These are phyloP conservation scores for Atrina japonica DNA, from an alignment of 2,888 invertebrate species.

Conservation along the genomic window DNA sequence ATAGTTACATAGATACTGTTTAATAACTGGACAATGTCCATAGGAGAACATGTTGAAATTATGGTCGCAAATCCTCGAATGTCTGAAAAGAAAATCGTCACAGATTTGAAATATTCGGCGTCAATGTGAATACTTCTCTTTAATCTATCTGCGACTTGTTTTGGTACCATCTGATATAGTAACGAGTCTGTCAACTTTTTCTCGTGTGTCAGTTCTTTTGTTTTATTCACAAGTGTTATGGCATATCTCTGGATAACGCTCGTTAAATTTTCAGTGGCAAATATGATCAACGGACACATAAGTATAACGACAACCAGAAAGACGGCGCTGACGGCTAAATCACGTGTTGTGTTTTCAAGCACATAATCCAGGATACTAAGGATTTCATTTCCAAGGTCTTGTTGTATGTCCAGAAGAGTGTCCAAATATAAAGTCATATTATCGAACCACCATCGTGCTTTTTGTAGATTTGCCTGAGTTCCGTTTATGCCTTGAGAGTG, in stretches of 20 bases:
- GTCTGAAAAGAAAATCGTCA: slow-evolving; percentile 56
- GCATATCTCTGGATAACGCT: slow-evolving; percentile 73
- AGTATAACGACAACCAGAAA: slow-evolving; percentile 69
- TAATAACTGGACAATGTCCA: slow-evolving; percentile 51
- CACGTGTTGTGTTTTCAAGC: slow-evolving; percentile 28
- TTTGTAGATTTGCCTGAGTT: slow-evolving; percentile 85
- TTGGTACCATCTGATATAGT: slow-evolving; percentile 71
- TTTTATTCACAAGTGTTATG: slow-evolving; percentile 68
- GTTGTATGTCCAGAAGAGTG: slow-evolving; percentile 86
- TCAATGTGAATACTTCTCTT: slow-evolving; percentile 57
- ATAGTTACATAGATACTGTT: slow-evolving; percentile 50
- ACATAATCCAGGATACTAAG: slow-evolving; percentile 21
- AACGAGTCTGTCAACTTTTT: slow-evolving; percentile 67
- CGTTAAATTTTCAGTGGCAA: slow-evolving; percentile 59
- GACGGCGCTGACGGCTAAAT: slow-evolving; percentile 82
- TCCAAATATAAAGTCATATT: slow-evolving; percentile 90
- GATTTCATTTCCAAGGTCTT: slow-evolving; percentile 34
- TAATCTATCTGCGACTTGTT: slow-evolving; percentile 64
- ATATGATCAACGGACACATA: slow-evolving; percentile 70
- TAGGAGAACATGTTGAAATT: slow-evolving; percentile 38
- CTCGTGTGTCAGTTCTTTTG: slow-evolving; percentile 63
- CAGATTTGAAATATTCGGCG: too few species aligned
- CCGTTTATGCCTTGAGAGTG: slow-evolving; percentile 81
- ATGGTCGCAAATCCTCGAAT: slow-evolving; percentile 51
- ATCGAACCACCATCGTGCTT: too few species aligned